Percentiles rank a stretch among this genome's conserved stretches.
phyloP scores from a whole-genome alignment of 2,888 invertebrate species.

The Cheilosia grossa region DNA sequence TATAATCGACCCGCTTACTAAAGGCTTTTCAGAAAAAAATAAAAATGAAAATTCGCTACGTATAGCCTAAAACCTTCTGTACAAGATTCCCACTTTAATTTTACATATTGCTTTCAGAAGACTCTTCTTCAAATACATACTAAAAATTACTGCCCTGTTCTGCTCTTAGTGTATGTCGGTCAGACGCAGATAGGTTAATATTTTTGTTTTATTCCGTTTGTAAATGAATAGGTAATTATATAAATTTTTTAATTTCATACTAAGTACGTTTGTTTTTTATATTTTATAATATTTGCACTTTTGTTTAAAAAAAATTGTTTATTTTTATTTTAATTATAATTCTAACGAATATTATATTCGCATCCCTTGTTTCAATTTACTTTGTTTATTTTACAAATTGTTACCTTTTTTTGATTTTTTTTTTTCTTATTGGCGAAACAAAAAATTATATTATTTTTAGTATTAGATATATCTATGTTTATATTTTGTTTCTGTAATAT shows the following conservation, averaged over 20 bases:
- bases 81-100: not conserved
- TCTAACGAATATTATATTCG: conserved; percentile 80
- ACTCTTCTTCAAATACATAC: conserved; percentile 23
- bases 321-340: conserved; percentile 70
- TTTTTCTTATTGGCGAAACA: conserved; percentile 34
- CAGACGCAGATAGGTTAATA: not conserved
- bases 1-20: no score
- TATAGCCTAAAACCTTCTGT: not conserved
- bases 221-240: conserved; percentile 1
- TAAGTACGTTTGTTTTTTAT: conserved; percentile 24
- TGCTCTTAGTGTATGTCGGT: not conserved
- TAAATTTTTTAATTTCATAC: conserved; percentile 8
- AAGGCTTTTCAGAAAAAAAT: no score
- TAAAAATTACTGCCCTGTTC: not conserved
- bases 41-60: not conserved
- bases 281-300: conserved; percentile 57
- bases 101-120: conserved; percentile 37
- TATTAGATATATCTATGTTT: conserved; percentile 36
- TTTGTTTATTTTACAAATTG: conserved; percentile 73
- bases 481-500: conserved; percentile 41
- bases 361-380: conserved; percentile 83
- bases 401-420: conserved; percentile 25
- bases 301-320: conserved; percentile 38
- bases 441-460: conserved; percentile 43
- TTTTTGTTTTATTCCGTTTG: not conserved